Evolutionary conservation across 2,113 vertebrate genomes (phyloP), one percentile per base, ranked within the genome.

Genomic region (Tetraodon nigroviridis): DNA sequence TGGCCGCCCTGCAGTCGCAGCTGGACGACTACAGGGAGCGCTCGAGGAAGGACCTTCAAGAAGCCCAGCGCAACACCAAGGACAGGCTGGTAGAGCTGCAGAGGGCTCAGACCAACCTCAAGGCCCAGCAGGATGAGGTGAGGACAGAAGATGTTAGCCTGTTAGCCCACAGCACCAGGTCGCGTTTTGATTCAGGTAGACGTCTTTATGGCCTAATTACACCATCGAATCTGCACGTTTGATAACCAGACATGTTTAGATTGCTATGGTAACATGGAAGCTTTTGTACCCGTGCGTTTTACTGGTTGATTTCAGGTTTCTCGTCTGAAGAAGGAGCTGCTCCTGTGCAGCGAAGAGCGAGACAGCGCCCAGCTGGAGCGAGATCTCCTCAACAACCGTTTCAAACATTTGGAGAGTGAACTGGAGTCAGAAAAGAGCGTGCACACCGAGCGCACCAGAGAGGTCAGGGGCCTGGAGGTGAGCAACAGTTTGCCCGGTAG

Each of bases 21-120:
- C 80, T 98, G 61, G 94, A 97, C 11, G 95, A 97, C 40, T 94
- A 92, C 61, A 90, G 90, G 78, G 96, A 98, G 62, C 95, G 93
- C 42, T 91, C 95, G 0, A 90, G 93, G 47, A 89, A 87, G 71
- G 96, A 98, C 68, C 77, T 96, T 55, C 85, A 79, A 0, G 96
- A 98, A 0, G 91, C 89, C 3, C 96, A 96, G 64, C 91, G 93
- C 21, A 90, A 89, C 74, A 86, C 84, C 74, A 97, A 96, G 61
- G 95, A 98, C 4, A 78, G 92, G 42, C 81, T 93, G 1, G 78
- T 80, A 0, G 95, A 98, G 85, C 87, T 92, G 22, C 94, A 98
- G 84, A 92, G 92, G 69, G 81, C 80, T n/a, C 94, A 95, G 58
- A 71, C 81, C 45, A 90, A 71, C 14, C 13, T 92, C 56, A 93